phyloP scores from a whole-genome alignment of 2,888 invertebrate genomes.

The Sussaba pulchella region DNA sequence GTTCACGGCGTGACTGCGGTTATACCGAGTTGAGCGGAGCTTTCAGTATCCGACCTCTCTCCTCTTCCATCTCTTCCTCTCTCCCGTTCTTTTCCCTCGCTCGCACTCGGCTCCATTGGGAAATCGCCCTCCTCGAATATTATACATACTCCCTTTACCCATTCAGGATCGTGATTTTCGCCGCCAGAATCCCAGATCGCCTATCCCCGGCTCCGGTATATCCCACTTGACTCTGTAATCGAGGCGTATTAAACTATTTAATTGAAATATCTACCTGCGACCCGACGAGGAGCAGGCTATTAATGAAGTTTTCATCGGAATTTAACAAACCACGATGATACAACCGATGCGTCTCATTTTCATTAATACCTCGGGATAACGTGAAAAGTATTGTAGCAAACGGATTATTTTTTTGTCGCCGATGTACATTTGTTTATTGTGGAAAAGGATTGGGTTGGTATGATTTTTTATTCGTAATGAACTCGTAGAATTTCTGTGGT shows the following conservation, averaged over 20 bases:
- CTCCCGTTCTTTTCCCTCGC: slow-evolving; percentile 5
- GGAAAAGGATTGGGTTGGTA: no score
- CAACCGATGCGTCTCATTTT: neutral
- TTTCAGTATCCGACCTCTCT: slow-evolving; percentile 18
- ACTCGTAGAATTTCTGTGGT: slow-evolving; percentile 1
- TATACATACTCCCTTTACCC: slow-evolving; percentile 48
- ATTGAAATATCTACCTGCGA: slow-evolving; percentile 51
- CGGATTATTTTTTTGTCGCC: no score
- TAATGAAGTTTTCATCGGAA: slow-evolving; percentile 15
- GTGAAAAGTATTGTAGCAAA: no score
- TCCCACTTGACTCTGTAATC: slow-evolving; percentile 55
- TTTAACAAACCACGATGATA: neutral
- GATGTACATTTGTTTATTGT: no score
- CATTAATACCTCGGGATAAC: neutral
- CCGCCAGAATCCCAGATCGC: slow-evolving; percentile 46
- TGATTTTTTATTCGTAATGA: slow-evolving; percentile 37
- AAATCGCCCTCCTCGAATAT: slow-evolving; percentile 60
- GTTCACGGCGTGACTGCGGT: slow-evolving; percentile 63
- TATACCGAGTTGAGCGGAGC: slow-evolving; percentile 44
- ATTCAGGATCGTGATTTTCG: slow-evolving; percentile 51
- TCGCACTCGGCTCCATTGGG: slow-evolving; percentile 53
- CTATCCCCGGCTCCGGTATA: slow-evolving; percentile 47
- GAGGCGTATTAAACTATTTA: slow-evolving; percentile 56
- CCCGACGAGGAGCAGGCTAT: slow-evolving; percentile 19
- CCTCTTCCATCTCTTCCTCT: neutral